These are phyloP conservation scores for Sorex maritimensis DNA, from an alignment of 2,797 vertebrate genomes.

Conservation along the genomic window DNA sequence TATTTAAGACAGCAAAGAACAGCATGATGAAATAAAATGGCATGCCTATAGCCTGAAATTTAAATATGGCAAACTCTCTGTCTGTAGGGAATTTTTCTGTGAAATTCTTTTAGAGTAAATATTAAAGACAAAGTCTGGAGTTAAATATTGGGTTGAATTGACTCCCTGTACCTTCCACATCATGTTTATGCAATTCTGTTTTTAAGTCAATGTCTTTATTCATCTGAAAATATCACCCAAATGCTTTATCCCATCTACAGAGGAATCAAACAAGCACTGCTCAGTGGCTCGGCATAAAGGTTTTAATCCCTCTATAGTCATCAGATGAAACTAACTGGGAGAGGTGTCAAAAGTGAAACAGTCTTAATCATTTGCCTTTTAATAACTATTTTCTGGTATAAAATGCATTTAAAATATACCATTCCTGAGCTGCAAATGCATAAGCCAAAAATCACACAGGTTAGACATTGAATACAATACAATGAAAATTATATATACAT, in stretches of 20 bases:
- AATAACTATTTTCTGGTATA: slow-evolving; percentile 72
- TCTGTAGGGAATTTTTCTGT: slow-evolving; percentile 73
- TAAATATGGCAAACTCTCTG: slow-evolving; percentile 72
- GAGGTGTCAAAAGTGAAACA: slow-evolving; percentile 63
- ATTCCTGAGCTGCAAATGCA: slow-evolving; percentile 39
- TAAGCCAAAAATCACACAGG: not conserved
- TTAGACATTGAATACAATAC: not conserved
- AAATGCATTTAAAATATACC: slow-evolving; percentile 50
- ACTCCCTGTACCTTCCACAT: slow-evolving; percentile 73
- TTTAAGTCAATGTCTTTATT: slow-evolving; percentile 82
- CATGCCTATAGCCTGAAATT: slow-evolving; percentile 68
- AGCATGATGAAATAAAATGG: slow-evolving; percentile 68
- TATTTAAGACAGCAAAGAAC: slow-evolving; percentile 41
- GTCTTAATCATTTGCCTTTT: slow-evolving; percentile 64
- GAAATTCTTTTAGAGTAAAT: slow-evolving; percentile 70
- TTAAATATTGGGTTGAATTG: slow-evolving; percentile 77
- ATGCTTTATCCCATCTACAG: slow-evolving; percentile 77
- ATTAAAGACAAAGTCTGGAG: slow-evolving; percentile 69
- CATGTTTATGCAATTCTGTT: slow-evolving; percentile 81
- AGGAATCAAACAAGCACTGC: slow-evolving; percentile 66
- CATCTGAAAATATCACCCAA: slow-evolving; percentile 79
- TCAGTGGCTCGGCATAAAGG: slow-evolving; percentile 63
- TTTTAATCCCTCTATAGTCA: slow-evolving; percentile 66
- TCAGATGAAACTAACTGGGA: slow-evolving; percentile 68
- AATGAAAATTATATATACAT: not conserved